Percentiles rank a stretch among this genome's conserved stretches.
These are phyloP conservation scores for Prosapia bicincta DNA, from an alignment of 2,888 invertebrate species.

Conservation along the genomic window DNA sequence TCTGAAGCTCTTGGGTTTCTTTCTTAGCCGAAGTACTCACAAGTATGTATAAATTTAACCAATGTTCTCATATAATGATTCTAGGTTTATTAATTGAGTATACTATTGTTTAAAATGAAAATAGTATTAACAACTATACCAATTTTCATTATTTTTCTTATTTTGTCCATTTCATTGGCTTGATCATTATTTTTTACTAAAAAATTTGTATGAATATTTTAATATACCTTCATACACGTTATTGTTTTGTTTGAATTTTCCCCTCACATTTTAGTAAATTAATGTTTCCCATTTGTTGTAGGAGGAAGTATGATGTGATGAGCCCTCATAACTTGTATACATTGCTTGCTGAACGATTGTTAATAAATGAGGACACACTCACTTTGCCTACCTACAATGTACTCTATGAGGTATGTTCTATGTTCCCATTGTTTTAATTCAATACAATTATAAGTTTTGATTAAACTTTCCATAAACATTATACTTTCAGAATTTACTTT, in stretches of 20 bases:
- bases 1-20: conserved; percentile 94
- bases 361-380: conserved; percentile 83
- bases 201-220: too few species aligned
- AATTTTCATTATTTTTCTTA: too few species aligned
- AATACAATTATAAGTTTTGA: too few species aligned
- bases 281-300: too few species aligned
- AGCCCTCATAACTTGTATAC: conserved; percentile 98
- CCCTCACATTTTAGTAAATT: too few species aligned
- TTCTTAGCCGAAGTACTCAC: conserved; percentile 95
- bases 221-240: too few species aligned
- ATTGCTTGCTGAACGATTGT: conserved; percentile 86
- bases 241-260: too few species aligned
- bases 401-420: conserved; percentile 82
- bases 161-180: too few species aligned
- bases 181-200: too few species aligned
- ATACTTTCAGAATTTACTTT: too few species aligned
- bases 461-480: too few species aligned
- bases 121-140: neutral
- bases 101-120: neutral
- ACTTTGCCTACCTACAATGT: conserved; percentile 97
- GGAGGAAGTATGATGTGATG: conserved; percentile 99
- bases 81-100: neutral
- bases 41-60: conserved; percentile 74
- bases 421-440: too few species aligned
- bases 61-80: conserved; percentile 12